Evolutionary conservation across 2,888 invertebrate species (phyloP), one percentile per base, ranked within the genome.

Genomic region (Mongoloraphidia duomilia): DNA sequence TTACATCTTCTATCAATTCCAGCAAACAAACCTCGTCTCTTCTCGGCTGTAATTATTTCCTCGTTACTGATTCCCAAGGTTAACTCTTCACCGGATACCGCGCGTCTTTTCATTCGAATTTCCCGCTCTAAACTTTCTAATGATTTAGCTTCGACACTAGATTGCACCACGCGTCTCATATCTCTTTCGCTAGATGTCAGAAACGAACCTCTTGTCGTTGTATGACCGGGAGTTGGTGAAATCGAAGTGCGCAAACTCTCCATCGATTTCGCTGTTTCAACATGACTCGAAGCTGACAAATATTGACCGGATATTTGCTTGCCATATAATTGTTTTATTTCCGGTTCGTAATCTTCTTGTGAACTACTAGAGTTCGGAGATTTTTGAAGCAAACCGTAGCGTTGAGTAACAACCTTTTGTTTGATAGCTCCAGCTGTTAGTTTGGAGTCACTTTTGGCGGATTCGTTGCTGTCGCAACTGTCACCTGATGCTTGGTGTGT

Each of bases 251-350:
- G 71, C 57, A 82, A 72, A 59, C 80, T 80, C 62, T 83, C 83
- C 82, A 83, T 83, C 26, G 82, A 82, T 50, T 79, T 73, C 44
- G 80, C 76, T 1, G 77, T 73, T 61, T 79, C 76, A 8, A 74
- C 75, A 52, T 75, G 66, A 14, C 71, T 66, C 5, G 36, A 34
- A 1, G 76, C 74, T 9, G 69, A 72, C 50, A 78, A 62, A 58
- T 73, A 77, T 54, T 77, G 75, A 13, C 73, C 73, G 53, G 69
- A 68, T 9, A 17, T 17, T 9, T 12, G 33, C 34, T 42, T 26
- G 8, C 38, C 38, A 9, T 34, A 47, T 47, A 47, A 60, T 51
- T 60, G 61, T 55, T 76, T 75, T 35, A 74, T 67, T 57, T 80
- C 79, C 36, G 76, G 75, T 51, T 76, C 75, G 57, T 74, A 75